Evolutionary conservation across 2,888 invertebrate species (phyloP), one percentile per base, ranked within the genome.

Genomic region (Chymomyza caudatula): DNA sequence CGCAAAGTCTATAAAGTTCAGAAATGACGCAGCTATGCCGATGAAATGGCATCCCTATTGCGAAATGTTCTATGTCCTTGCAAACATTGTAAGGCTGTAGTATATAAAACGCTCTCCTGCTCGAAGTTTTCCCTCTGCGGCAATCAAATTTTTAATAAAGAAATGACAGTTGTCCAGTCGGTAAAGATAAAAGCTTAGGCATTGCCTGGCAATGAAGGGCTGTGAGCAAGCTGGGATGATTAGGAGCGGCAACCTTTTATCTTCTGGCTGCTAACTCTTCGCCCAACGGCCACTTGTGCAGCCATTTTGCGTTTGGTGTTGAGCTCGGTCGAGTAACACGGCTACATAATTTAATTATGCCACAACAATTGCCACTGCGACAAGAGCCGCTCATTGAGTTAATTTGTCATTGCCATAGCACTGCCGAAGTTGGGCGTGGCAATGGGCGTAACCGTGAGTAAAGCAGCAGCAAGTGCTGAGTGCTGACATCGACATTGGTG

Each of bases 311-410:
- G 29, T 11, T 47, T 19, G 15, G 47, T 19, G 47, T 19, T 17
- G 19, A 47, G 19, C 47, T 47, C 29, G 47, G 49, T 25, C 67
- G 52, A 42, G 29, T 22, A 57, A 61, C 61, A 25, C n/a, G 58
- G 51, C 63, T 55, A 37, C 68, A 70, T 77, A 84, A 86, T 87
- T 78, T 61, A 86, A 86, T 87, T 86, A 85, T 77, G 72, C 71
- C 66, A 64, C 65, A 60, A 65, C 69, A 71, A 78, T 70, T 65
- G 66, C 60, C 65, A 56, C 56, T 58, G 68, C n/a, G 47, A 58
- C 68, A 69, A 70, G 67, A 69, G 83, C 44, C 67, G 68, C 78
- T 85, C 85, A 71, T 79, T 73, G 72, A 79, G 82, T 86, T 82
- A 74, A 86, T 82, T 82, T 86, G 85, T 63, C 73, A 74, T 76